Evolutionary conservation across 2,888 invertebrate species (phyloP).

Genomic region (Gandaritis pyraliata): DNA sequence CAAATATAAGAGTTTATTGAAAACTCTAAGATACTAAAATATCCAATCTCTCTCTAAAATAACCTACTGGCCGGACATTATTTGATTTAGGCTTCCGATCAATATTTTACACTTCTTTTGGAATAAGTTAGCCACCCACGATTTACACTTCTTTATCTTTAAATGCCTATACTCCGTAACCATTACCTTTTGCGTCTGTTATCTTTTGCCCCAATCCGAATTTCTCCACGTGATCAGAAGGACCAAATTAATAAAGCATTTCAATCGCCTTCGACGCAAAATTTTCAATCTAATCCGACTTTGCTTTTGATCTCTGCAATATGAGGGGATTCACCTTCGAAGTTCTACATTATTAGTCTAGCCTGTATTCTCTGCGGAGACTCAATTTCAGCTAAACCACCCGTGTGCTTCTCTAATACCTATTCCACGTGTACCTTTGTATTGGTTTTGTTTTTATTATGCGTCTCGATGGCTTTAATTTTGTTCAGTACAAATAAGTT

Average conservation of each 20-base stretch:
- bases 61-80: no score
- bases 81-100: no score
- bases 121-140: no score
- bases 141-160: no score
- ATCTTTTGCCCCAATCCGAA: background rate
- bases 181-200: background rate
- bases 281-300: slow-evolving; percentile 49
- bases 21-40: no score
- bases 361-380: slow-evolving; percentile 48
- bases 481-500: slow-evolving; percentile 21
- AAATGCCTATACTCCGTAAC: background rate
- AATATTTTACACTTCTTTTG: no score
- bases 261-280: slow-evolving; percentile 40
- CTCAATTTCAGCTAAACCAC: slow-evolving; percentile 53
- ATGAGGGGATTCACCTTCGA: slow-evolving; percentile 45
- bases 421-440: slow-evolving; percentile 45
- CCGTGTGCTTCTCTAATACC: slow-evolving; percentile 44
- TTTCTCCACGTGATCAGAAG: slow-evolving; percentile 5
- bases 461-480: slow-evolving; percentile 39
- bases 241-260: slow-evolving; percentile 47
- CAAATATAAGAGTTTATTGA: no score
- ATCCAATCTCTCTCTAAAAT: no score
- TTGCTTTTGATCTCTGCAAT: slow-evolving; percentile 50
- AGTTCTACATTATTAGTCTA: slow-evolving; percentile 51
- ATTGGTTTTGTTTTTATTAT: slow-evolving; percentile 46